Percentiles rank a stretch among this genome's conserved stretches.
phyloP scores from a whole-genome alignment of 2,113 vertebrate genomes.

The Phyllostomus hastatus region DNA sequence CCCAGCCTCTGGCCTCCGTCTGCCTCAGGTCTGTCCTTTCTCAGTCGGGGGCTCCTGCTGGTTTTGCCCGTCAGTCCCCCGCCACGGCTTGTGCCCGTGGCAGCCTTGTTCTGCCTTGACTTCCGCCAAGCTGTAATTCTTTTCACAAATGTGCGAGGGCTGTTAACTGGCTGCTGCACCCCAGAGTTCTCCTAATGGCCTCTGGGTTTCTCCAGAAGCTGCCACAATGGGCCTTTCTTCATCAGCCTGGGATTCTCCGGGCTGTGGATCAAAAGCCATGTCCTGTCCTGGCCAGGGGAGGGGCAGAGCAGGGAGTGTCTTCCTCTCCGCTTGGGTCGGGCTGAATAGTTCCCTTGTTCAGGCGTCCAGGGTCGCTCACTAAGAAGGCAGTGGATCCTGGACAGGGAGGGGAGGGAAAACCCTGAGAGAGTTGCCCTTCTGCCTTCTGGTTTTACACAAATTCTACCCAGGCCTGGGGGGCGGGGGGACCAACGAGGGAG shows the following conservation, averaged over 20 bases:
- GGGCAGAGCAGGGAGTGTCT: slow-evolving; percentile 12
- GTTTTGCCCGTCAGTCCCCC: not conserved
- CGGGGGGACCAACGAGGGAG: no score
- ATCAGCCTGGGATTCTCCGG: slow-evolving; percentile 28
- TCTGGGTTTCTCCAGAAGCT: slow-evolving; percentile 37
- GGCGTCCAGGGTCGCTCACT: not conserved
- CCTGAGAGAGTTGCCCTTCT: not conserved
- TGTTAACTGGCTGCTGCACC: not conserved
- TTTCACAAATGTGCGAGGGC: slow-evolving; percentile 58
- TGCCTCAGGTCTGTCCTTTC: not conserved
- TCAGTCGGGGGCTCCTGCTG: not conserved
- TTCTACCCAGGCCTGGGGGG: no score
- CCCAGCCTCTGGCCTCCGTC: not conserved
- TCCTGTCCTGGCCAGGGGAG: not conserved
- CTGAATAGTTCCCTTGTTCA: slow-evolving; percentile 61
- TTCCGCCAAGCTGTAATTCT: slow-evolving; percentile 53
- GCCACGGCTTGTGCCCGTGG: not conserved
- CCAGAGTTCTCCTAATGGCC: not conserved
- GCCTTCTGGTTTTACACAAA: not conserved
- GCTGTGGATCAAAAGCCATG: not conserved
- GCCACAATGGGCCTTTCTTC: slow-evolving; percentile 67
- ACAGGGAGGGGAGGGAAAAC: not conserved
- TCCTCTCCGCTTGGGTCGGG: not conserved
- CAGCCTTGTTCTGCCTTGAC: slow-evolving; percentile 1
- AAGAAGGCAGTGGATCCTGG: not conserved